Percentiles rank a stretch among this genome's conserved stretches.
Evolutionary conservation across 2,797 vertebrate genomes (phyloP).

Genomic region (Cryptoblepharus egeriae): DNA sequence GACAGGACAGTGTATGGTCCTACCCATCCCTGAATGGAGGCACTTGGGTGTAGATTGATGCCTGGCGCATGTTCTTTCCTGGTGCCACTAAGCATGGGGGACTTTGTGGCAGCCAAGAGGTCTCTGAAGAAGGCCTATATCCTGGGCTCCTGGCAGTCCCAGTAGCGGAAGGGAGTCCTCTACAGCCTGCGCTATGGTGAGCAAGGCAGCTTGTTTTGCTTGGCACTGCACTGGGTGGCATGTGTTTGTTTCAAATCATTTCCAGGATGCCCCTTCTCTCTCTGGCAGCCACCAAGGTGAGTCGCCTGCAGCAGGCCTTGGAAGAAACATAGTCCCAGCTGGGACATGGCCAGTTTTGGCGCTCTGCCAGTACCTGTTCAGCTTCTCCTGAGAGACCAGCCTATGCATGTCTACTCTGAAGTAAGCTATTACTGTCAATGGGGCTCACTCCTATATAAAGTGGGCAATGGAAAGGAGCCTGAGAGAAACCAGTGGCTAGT

Average conservation of each 20-base stretch:
- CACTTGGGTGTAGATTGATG: not conserved
- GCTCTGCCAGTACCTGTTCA: no score
- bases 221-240: no score
- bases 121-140: constrained; percentile 85
- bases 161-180: constrained; percentile 79
- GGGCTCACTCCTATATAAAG: no score
- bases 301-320: constrained; percentile 80
- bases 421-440: no score
- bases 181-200: constrained; percentile 85
- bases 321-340: constrained; percentile 73
- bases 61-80: no score
- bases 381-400: no score
- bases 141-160: constrained; percentile 83
- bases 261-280: not conserved
- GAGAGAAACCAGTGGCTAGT: constrained; percentile 75
- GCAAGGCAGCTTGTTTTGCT: not conserved
- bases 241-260: no score
- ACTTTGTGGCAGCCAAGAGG: constrained; percentile 86
- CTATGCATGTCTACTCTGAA: no score
- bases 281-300: constrained; percentile 81
- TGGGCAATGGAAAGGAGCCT: no score
- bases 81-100: constrained; percentile 88
- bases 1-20: not conserved
- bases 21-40: not conserved
- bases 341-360: no score